A percentile compares a stretch with the other conserved stretches of the same genome.
Evolutionary conservation across 1,140 invertebrate species (phyloP).

Genomic region (Drusus annulatus): DNA sequence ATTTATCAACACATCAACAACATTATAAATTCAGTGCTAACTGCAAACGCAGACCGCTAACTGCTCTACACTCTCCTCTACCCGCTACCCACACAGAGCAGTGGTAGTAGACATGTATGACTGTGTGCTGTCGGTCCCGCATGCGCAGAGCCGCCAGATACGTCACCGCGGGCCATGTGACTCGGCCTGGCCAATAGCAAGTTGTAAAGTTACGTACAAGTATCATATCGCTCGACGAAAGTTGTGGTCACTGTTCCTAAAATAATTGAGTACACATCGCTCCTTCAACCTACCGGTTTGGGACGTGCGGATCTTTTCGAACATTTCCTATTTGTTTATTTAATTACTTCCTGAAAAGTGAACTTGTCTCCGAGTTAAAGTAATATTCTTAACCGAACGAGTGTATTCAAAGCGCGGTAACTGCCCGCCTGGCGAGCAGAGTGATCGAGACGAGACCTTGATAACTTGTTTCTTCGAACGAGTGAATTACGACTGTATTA

Average conservation of each 20-base stretch:
- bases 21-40: too few species aligned
- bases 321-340: slow-evolving; percentile 36
- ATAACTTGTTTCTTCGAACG: slow-evolving; percentile 71
- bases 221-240: slow-evolving; percentile 53
- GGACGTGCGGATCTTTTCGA: slow-evolving; percentile 45
- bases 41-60: too few species aligned
- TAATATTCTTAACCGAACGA: slow-evolving; percentile 60
- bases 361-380: slow-evolving; percentile 51
- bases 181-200: slow-evolving; percentile 37
- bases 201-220: slow-evolving; percentile 43
- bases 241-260: slow-evolving; percentile 55
- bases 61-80: too few species aligned
- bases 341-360: slow-evolving; percentile 24
- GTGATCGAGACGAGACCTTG: slow-evolving; percentile 70
- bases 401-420: slow-evolving; percentile 62
- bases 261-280: slow-evolving; percentile 55
- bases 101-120: too few species aligned
- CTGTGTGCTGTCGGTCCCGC: slow-evolving; percentile 7
- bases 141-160: slow-evolving; percentile 32
- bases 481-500: slow-evolving; percentile 69
- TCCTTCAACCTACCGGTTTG: slow-evolving; percentile 46
- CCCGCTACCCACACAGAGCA: too few species aligned
- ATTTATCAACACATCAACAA: too few species aligned
- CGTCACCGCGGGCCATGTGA: slow-evolving; percentile 48
- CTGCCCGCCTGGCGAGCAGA: slow-evolving; percentile 61